Base-by-base conservation (phyloP, 2,113 vertebrate species). In the Elachura formosa region DNA sequence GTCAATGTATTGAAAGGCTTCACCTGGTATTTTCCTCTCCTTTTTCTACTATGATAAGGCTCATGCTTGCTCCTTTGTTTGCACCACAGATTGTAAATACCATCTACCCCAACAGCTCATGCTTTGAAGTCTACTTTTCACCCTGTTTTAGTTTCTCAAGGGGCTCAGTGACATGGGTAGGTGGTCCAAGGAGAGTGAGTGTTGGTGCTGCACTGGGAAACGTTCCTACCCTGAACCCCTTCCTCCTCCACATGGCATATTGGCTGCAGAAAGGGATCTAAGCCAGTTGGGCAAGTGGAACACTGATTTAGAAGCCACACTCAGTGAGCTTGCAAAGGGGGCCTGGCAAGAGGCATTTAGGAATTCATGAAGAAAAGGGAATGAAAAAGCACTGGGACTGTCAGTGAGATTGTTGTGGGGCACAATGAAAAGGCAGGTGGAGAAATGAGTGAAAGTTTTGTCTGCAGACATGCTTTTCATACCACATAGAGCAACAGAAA, bases 131-230 rank as follows among this genome's bases (percentile, higher is more conserved):
- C 34, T 73, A 6, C 11, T 77, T 19, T 83, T 36, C 58, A 34
- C 13, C 8, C 5, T 7, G 45, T 56, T 40, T 20, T 52, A 26
- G 6, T 62, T 91, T 90, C 34, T n/a, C 17, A 62, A 78, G 40
- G 31, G 34, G 9, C 7, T 61, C 0, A 0, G n/a, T 84, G 16
- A 33, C 6, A 6, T 0, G 3, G 19, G 9, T 52, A 17, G 25
- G 29, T 62, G 36, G 48, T 73, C 15, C 0, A 0, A 84, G 58
- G 28, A 67, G 19, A 31, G 14, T 0, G 0, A 55, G 4, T 52
- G 13, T 36, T 1, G 0, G 9, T 63, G 52, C 46, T 79, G 48
- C 5, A 1, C 41, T 45, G 31, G 24, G n/a, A 79, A 63, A 20
- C 4, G 17, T 33, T 78, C 19, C 23, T 52, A 6, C n/a, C 12